Conservation (phyloP, 2,797 vertebrate species). For the Premnoplex brunnescens region DNA sequence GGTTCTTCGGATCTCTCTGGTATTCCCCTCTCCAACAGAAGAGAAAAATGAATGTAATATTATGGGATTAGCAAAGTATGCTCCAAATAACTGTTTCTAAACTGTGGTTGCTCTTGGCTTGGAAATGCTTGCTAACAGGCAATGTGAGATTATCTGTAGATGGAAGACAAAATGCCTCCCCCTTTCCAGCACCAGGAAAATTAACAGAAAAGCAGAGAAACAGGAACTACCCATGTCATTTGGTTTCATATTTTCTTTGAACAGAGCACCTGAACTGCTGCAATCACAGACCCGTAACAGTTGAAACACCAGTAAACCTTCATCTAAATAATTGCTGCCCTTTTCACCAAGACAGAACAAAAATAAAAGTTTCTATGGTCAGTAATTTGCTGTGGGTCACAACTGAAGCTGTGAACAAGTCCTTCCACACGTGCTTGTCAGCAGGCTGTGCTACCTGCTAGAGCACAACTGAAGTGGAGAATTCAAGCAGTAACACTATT, state of each 20-base stretch:
- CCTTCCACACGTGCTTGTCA: not conserved
- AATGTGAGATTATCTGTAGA: not conserved
- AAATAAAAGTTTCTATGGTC: not conserved
- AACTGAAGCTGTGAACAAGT: not conserved
- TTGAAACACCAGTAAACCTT: not conserved
- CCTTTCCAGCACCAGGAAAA: not conserved
- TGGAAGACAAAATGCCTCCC: not conserved
- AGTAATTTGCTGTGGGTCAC: not conserved
- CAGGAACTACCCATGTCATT: not conserved
- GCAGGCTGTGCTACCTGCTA: not conserved
- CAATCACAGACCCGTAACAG: not conserved
- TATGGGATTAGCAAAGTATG: not conserved
- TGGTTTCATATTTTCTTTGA: not conserved
- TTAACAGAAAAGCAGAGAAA: not conserved
- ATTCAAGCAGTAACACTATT: not conserved
- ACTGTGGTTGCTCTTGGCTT: not conserved
- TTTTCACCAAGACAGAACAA: not conserved
- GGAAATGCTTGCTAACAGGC: not conserved
- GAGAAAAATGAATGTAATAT: not conserved
- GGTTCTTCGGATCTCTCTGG: not conserved
- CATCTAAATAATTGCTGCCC: not conserved
- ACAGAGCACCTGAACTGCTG: not conserved
- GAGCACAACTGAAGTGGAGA: not conserved
- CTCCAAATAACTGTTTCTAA: not conserved
- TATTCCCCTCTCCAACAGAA: not conserved